Base-by-base conservation (phyloP, 2,888 invertebrate genomes). In the Nasonia oneida region DNA sequence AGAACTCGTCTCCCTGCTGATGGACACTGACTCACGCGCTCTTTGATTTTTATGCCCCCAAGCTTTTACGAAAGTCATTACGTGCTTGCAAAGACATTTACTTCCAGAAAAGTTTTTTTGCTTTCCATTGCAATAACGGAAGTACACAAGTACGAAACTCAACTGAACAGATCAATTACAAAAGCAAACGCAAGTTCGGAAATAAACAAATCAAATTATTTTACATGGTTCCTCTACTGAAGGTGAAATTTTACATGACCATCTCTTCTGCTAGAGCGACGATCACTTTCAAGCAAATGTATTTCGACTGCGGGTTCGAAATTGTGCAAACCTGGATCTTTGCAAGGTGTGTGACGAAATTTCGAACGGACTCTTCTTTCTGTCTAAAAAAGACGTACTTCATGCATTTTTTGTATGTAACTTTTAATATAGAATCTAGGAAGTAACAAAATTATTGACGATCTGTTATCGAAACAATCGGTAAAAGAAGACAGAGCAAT, bases 371-470 rank as follows among this genome's bases (percentile, higher is more conserved):
- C 4, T 2, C 15, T 84, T 67, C 15, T 64, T 18, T 23, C 37
- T 18, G 53, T 67, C 84, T 84, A 80, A 73, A 78, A 83, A 47
- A 29, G 29, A 53, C 37, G 42, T 42, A 77, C 29, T 15, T n/a
- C 47, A 73, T 64, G 73, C 29, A 83, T 83, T 83, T 64, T 64
- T 23, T 3, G 33, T n/a, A 47, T 18, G 3, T 23, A 12, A 23
- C 14, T 77, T 42, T 78, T 81, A 76, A 76, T 70, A 70, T 8
- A 57, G 67, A 53, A 82, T 71, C 67, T 83, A 37, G n/a, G 37
- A 61, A 50, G 29, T 12, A 64, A 61, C 64, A 8, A 39, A 37
- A 76, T 50, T n/a, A 71, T 80, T 37, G 67, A 8, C 50, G 6
- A 61, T 47, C 12, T 15, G 18, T 29, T 42, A 57, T 42, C 61